Evolutionary conservation across 2,113 vertebrate genomes (phyloP), one percentile per base, ranked within the genome.

Genomic region (Tautogolabrus adspersus): DNA sequence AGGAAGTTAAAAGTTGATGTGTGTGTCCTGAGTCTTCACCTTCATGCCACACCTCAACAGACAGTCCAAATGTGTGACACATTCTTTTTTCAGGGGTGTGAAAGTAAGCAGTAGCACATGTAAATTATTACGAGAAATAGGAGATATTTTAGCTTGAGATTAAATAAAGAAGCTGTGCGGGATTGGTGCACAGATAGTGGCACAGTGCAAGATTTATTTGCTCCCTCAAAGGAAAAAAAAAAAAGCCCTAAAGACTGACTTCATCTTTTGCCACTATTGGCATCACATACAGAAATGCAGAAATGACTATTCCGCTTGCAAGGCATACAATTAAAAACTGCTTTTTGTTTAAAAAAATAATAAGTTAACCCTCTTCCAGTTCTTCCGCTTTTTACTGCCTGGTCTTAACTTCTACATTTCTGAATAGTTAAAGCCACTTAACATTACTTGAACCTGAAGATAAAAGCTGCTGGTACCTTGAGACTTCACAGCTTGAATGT

Each of bases 401-500:
- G 34, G 30, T 68, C 18, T 49, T 26, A 66, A 63, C 37, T 26
- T 68, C 68, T 75, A 47, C 4, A 68, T 66, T 42, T 57, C 65
- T 66, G 66, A 52, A 69, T 26, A 73, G 34, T 65, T 54, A 66
- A 81, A 83, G 68, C 67, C 66, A 75, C 65, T 56, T 59, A 79
- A 37, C 65, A 74, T 23, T 49, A 52, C 13, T 37, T 34, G 76
- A 62, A 81, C 75, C 84, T 67, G 77, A 83, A 4, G 7, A 42
- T 11, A 42, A 9, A 42, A 78, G 70, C 57, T 79, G 64, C 18
- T 73, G 74, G n/a, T 52, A 66, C 57, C 70, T 78, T 78, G 10
- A 88, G 42, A 88, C 87, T 93, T 93, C 90, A 93, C 89, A 93
- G 90, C 86, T 89, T 88, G 71, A 85, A 87, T 61, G 51, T 58